Evolutionary conservation across 2,797 vertebrate species (phyloP).

Genomic region (Mus spretus): DNA sequence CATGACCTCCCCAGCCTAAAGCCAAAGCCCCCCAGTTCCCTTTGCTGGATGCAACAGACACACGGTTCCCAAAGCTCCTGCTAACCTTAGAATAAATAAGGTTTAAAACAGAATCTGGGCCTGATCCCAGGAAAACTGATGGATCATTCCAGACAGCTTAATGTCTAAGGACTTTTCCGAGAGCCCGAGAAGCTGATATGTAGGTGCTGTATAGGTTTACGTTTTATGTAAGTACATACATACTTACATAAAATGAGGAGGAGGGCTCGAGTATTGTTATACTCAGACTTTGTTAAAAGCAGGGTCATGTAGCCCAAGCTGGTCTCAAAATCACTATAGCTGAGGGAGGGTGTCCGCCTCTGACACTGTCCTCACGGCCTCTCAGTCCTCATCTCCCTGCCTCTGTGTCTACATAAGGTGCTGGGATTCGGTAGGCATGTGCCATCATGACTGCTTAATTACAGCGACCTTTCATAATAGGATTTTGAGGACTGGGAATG

Average conservation of each 20-base stretch:
- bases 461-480: conserved; percentile 33
- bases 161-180: conserved; percentile 33
- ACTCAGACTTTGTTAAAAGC: not conserved
- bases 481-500: not conserved
- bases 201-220: not conserved
- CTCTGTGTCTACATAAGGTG: not conserved
- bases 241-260: not conserved
- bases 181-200: not conserved
- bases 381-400: not conserved
- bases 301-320: not conserved
- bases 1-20: not conserved
- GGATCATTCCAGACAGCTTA: not conserved
- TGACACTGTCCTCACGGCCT: not conserved
- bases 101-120: conserved; percentile 53
- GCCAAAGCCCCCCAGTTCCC: not conserved
- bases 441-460: not conserved
- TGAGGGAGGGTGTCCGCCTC: not conserved
- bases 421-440: not conserved
- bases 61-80: not conserved
- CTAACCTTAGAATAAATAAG: not conserved
- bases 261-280: not conserved
- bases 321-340: not conserved
- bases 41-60: not conserved
- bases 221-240: conserved; percentile 58
- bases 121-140: conserved; percentile 25